Base-by-base conservation (phyloP, 92 coral and sea anemone species). In the Desmophyllum pertusum region DNA sequence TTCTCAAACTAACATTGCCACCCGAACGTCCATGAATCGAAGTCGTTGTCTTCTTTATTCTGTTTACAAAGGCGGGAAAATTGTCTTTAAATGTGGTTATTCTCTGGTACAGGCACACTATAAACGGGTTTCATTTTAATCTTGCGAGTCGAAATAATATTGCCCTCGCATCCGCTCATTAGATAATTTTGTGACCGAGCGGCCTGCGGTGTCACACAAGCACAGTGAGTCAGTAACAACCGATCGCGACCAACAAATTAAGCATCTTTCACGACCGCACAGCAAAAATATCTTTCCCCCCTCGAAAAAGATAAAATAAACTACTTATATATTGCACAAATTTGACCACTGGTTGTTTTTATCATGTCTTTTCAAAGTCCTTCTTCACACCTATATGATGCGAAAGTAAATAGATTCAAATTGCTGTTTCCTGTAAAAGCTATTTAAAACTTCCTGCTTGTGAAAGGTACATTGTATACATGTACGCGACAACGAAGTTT, bases 391-490 rank as follows among this genome's bases (percentile, higher is more conserved):
- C 88, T 76, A 46, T 61, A 57, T 87, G 90, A 91, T 63, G 84
- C 81, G 89, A 78, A 77, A 73, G 95, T 92, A 91, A 93, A 92
- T 89, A 89, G 79, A 95, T 88, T 85, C 82, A 88, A 85, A 90
- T 81, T 75, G 79, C 86, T 79, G 86, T 84, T 95, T 95, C 95
- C 95, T 95, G 97, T 72, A 74, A 86, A 53, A 73, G 73, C 85
- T 79, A 74, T 68, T 81, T 42, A 83, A 87, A 84, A 88, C 98
- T 87, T 84, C 90, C 91, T 80, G 90, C 25, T 45, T 68, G 71
- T 57, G 79, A 57, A 73, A 75, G 87, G 62, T 53, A 59, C 50
- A 71, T 17, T 57, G 79, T n/a, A n/a, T n/a, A n/a, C n/a, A n/a
- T n/a, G n/a, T 82, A 23, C 36, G 52, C 80, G 46, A 64, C 38